phyloP scores from a whole-genome alignment of 2,113 vertebrate genomes.

The Calonectris borealis region DNA sequence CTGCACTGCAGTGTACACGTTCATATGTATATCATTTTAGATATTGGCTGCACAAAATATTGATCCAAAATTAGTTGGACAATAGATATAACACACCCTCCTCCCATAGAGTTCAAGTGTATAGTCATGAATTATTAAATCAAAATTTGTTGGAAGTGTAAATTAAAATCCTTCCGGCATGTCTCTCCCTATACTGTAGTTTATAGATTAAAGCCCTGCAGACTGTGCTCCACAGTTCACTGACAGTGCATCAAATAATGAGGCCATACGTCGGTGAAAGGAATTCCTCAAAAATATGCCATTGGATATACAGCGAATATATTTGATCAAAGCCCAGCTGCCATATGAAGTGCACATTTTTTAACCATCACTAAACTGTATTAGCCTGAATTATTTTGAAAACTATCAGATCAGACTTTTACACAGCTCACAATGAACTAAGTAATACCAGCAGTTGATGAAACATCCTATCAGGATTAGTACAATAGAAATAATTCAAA shows the following conservation, averaged over 20 bases:
- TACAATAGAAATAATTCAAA: not conserved
- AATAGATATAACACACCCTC: not conserved
- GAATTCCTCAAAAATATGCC: slow-evolving; percentile 13
- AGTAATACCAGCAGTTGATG: not conserved
- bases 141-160: slow-evolving; percentile 43
- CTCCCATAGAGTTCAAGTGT: not conserved
- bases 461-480: not conserved
- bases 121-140: slow-evolving; percentile 40
- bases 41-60: slow-evolving; percentile 2
- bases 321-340: slow-evolving; percentile 51
- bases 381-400: not conserved
- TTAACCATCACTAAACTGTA: not conserved
- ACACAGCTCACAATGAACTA: not conserved
- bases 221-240: not conserved
- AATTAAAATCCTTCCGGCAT: slow-evolving; percentile 7
- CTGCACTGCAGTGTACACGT: not conserved
- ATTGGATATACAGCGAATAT: not conserved
- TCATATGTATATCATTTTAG: not conserved
- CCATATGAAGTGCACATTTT: not conserved
- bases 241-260: slow-evolving; percentile 37
- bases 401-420: not conserved
- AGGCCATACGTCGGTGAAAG: not conserved
- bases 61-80: slow-evolving; percentile 8
- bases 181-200: not conserved
- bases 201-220: not conserved